Evolutionary conservation across 2,113 vertebrate genomes (phyloP).

Genomic region (Girardinichthys multiradiatus): DNA sequence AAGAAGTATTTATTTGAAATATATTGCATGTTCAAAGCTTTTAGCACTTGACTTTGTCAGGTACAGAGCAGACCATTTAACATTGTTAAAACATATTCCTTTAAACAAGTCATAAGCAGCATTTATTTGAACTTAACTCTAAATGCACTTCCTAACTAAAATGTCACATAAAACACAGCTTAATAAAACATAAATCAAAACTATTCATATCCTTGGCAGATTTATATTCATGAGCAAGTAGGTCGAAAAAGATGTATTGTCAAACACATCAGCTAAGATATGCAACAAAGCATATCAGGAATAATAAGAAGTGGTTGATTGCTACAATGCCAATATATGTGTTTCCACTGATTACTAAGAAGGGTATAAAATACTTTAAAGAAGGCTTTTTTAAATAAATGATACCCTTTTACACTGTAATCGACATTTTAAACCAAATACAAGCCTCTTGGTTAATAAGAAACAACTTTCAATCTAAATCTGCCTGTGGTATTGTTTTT

Average conservation of each 20-base stretch:
- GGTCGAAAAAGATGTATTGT: background rate
- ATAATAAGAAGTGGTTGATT: too few relatives aligned
- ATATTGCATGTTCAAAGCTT: slow-evolving; percentile 58
- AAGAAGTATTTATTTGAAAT: slow-evolving; percentile 55
- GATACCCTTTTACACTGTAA: too few relatives aligned
- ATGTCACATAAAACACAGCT: slow-evolving; percentile 42
- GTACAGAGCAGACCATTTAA: slow-evolving; percentile 38
- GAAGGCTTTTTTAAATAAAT: too few relatives aligned
- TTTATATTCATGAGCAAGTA: too few relatives aligned
- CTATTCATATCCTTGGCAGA: background rate
- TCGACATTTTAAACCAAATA: too few relatives aligned
- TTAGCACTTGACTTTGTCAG: slow-evolving; percentile 33
- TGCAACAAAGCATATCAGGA: background rate
- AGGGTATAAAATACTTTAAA: too few relatives aligned
- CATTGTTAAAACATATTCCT: slow-evolving; percentile 44
- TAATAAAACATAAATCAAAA: slow-evolving; percentile 35
- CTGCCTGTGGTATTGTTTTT: too few relatives aligned
- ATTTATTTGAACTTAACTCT: too few relatives aligned
- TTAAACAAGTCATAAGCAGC: slow-evolving; percentile 53
- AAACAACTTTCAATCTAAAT: too few relatives aligned
- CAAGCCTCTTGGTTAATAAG: too few relatives aligned
- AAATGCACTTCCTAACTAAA: slow-evolving; percentile 58
- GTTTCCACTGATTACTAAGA: too few relatives aligned
- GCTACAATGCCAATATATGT: too few relatives aligned
- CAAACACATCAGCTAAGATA: background rate